These are phyloP conservation scores for Melanotaenia parkinsoni DNA, from an alignment of 2,797 vertebrate species.

Conservation along the genomic window DNA sequence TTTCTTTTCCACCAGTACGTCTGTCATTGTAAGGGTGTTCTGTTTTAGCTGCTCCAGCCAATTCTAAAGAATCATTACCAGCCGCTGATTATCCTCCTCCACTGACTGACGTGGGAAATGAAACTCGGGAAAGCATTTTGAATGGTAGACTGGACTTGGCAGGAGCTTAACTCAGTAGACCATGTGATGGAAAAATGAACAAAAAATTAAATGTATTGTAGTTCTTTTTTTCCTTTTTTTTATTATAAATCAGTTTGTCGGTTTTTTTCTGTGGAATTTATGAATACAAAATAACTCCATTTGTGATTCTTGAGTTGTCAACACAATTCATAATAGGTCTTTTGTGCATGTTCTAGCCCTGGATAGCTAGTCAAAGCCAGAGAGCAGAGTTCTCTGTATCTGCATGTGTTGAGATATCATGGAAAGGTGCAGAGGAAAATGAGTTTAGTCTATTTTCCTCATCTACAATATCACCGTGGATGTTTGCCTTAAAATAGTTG, in stretches of 20 bases:
- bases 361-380: background rate
- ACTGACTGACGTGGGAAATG: conserved; percentile 21
- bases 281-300: conserved; percentile 5
- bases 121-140: conserved; percentile 17
- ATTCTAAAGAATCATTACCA: conserved; percentile 8
- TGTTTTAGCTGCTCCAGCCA: background rate
- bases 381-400: background rate
- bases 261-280: background rate
- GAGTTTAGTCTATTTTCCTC: background rate
- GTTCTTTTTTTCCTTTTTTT: background rate
- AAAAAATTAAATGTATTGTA: conserved; percentile 2
- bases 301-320: conserved; percentile 1
- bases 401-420: background rate
- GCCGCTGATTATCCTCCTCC: conserved; percentile 5
- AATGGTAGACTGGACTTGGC: background rate
- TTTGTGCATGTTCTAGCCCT: background rate
- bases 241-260: background rate
- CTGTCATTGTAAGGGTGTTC: background rate
- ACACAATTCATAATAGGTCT: background rate
- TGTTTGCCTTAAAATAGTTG: background rate
- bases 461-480: background rate
- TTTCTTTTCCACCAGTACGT: conserved; percentile 12
- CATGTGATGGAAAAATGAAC: conserved; percentile 27
- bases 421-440: background rate
- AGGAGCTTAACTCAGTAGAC: conserved; percentile 29